These are phyloP conservation scores for Leptodirus hochenwartii DNA, from an alignment of 2,888 invertebrate species.

Conservation along the genomic window DNA sequence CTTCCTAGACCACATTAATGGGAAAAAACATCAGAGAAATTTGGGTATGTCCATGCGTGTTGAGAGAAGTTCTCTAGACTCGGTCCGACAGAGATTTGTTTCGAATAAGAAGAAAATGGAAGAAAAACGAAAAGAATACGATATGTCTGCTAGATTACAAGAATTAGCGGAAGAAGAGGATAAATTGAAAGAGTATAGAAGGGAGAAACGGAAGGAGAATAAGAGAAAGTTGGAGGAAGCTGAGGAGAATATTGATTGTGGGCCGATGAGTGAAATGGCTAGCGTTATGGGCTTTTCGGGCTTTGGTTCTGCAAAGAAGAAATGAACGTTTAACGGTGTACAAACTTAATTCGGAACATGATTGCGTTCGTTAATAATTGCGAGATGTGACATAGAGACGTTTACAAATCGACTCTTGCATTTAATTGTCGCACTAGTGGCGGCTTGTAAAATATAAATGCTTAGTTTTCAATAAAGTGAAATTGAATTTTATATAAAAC, in stretches of 20 bases:
- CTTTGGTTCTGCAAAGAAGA: conserved; percentile 73
- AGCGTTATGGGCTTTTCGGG: conserved; percentile 93
- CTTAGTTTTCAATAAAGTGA: too few relatives aligned
- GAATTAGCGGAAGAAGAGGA: conserved; percentile 96
- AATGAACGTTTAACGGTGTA: conserved; percentile 19
- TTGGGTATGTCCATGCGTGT: conserved; percentile 94
- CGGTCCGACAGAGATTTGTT: conserved; percentile 83
- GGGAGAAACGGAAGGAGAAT: conserved; percentile 77
- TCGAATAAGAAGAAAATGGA: conserved; percentile 84
- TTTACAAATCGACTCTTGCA: too few relatives aligned
- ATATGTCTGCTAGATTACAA: conserved; percentile 73
- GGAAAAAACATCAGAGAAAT: conserved; percentile 97
- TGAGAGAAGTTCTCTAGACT: conserved; percentile 84
- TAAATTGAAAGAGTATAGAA: conserved; percentile 70
- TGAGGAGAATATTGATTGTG: conserved; percentile 34
- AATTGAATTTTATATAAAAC: too few relatives aligned
- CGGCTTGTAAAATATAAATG: too few relatives aligned
- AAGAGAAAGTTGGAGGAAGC: conserved; percentile 65
- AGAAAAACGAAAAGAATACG: conserved; percentile 92
- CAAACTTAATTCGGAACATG: too few relatives aligned
- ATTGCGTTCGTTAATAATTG: too few relatives aligned
- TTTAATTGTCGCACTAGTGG: too few relatives aligned
- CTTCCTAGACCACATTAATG: conserved; percentile 98
- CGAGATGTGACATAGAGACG: too few relatives aligned
- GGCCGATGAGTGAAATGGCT: conserved; percentile 50